Evolutionary conservation across 2,113 vertebrate genomes (phyloP).

Genomic region (Colistium nudipinnis): DNA sequence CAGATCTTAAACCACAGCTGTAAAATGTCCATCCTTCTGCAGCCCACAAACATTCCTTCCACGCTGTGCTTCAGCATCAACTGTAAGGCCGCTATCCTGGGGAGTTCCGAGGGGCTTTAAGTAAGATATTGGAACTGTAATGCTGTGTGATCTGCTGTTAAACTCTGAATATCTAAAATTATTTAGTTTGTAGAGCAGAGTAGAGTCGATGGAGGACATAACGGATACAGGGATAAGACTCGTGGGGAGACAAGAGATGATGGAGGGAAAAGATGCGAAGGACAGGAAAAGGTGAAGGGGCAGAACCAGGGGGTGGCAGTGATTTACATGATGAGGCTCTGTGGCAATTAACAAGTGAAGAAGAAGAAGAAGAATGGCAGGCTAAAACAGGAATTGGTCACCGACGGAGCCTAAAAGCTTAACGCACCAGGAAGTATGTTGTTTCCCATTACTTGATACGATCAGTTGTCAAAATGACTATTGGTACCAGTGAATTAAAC

Average conservation of each 20-base stretch:
- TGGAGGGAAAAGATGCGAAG: too few species aligned
- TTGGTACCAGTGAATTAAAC: neutral
- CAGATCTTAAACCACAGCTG: neutral
- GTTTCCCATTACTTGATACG: neutral
- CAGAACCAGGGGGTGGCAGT: too few species aligned
- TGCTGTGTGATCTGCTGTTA: neutral
- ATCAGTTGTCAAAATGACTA: neutral
- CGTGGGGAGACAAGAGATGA: too few species aligned
- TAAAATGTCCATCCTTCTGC: neutral
- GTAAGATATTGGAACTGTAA: neutral
- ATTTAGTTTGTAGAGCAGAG: neutral
- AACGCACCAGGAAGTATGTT: slow-evolving; percentile 25
- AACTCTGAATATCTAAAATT: slow-evolving; percentile 9
- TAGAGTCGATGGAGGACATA: neutral
- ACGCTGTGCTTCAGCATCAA: slow-evolving; percentile 1
- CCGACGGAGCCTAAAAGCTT: neutral
- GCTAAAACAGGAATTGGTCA: too few species aligned
- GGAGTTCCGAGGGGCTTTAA: too few species aligned
- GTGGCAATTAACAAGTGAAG: too few species aligned
- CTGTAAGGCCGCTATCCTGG: slow-evolving; percentile 1
- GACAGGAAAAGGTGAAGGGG: too few species aligned
- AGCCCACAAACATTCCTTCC: slow-evolving; percentile 18
- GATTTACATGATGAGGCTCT: too few species aligned
- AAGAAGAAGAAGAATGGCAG: too few species aligned
- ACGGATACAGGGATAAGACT: too few species aligned